Evolutionary conservation across 2,888 invertebrate species (phyloP).

Genomic region (Pachliopta kotzebuea): DNA sequence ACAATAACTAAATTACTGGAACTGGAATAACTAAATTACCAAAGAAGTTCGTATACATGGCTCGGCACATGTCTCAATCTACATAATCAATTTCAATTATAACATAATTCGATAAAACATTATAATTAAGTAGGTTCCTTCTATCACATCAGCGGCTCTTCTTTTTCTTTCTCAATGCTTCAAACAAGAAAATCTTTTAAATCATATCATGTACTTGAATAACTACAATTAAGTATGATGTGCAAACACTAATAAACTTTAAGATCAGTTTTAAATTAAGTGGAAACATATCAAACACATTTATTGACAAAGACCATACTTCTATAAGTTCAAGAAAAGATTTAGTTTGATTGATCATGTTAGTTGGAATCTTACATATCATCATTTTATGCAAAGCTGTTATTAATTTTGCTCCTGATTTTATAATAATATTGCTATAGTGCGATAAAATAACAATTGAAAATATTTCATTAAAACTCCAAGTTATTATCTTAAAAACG

Average conservation of each 20-base stretch:
- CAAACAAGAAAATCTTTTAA: constrained; percentile 31
- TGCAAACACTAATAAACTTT: constrained; percentile 61
- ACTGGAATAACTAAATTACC: no score
- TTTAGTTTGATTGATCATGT: constrained; percentile 56
- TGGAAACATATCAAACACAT: constrained; percentile 56
- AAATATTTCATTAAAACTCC: constrained; percentile 47
- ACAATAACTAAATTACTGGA: no score
- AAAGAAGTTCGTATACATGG: no score
- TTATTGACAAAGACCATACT: constrained; percentile 48
- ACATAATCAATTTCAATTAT: no score
- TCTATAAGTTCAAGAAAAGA: constrained; percentile 60
- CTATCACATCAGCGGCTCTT: no score
- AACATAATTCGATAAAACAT: no score
- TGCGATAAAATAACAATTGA: constrained; percentile 48
- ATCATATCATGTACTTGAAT: constrained; percentile 59
- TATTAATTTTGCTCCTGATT: constrained; percentile 47
- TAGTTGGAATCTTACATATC: constrained; percentile 54
- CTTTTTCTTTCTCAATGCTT: background rate
- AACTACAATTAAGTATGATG: constrained; percentile 63
- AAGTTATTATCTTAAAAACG: constrained; percentile 43
- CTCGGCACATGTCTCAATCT: no score
- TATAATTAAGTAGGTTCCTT: no score
- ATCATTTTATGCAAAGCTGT: constrained; percentile 55
- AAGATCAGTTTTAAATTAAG: constrained; percentile 60
- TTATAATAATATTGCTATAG: constrained; percentile 49